Base-by-base conservation (phyloP, 2,888 invertebrate species). In the Tenthredo livida region DNA sequence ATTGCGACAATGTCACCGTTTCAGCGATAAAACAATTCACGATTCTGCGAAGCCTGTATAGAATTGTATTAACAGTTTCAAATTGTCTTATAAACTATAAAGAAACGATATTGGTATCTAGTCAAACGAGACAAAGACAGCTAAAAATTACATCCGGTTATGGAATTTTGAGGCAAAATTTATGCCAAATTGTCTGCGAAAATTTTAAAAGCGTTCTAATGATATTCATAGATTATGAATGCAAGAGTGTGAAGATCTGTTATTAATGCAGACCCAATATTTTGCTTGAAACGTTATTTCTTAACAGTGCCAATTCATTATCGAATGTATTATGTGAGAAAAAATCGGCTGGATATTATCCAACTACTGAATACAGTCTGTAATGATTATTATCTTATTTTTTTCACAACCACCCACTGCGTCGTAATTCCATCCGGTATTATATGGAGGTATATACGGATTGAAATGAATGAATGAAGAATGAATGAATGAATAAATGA, bases 11-110 rank as follows among this genome's bases (percentile, higher is more conserved):
- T 37, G 70, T 72, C 37, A 72, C 70, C 21, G 7, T 33, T 15
- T 72, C 40, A 40, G 40, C 70, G 40, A 72, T 72, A n/a, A 37
- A 70, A 33, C 40, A 21, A 72, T 72, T 72, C 70, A 25, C 25
- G 25, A 25, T 3, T 25, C 2, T n/a, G 7, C 6, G 3, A 61
- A 61, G 21, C 61, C 61, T 61, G 25, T 61, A 61, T 61, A 12
- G 25, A 61, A 61, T 61, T 4, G 25, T 12, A 61, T 61, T 61
- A 25, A 12, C 10, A 61, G 12, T 25, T 61, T 25, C 1, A 12
- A 61, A 25, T 61, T 12, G 25, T 61, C 25, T 61, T 21, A 7
- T 21, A 10, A 61, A 61, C 21, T 21, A 7, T 21, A 10, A 61
- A 61, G 61, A 7, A 61, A 61, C 50, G 1, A 12, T 17, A 50